Base-by-base conservation (phyloP, 2,797 vertebrate genomes). In the Alcedo atthis region DNA sequence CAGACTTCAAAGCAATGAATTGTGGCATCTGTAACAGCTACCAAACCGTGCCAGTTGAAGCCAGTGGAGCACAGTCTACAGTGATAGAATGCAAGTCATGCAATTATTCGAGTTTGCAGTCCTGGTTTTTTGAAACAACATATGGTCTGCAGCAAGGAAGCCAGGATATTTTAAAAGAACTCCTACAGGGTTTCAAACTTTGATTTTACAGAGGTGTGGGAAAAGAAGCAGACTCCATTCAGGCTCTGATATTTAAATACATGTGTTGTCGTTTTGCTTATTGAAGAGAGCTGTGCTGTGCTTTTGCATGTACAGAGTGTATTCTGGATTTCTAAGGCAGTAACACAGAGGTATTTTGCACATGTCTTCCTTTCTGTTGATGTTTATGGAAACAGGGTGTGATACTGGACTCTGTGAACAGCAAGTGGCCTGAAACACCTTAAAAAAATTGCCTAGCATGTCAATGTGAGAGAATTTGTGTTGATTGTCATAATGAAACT, bases 1-100 rank as follows among this genome's bases (percentile, higher is more conserved):
- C 94, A 90, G 83, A 97, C 97, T 98, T 98, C 97, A 98, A 98
- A 98, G 97, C 97, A 95, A 95, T 95, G 97, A 97, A 75, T 91
- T 95, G 97, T 98, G 97, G 97, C 97, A 97, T 98, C 97, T 98
- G 97, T 96, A 97, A 96, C 97, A 96, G 95, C 95, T 88, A 97
- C 93, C 74, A 96, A 97, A 90, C 91, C 48, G 77, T 95, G 96
- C 97, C 97, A 97, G 93, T 10, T 92, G 95, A 97, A 97, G 92
- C 81, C 77, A 94, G 91, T 26, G 71, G 82, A 95, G 91, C 93
- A 77, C 49, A 94, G 88, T 84, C 96, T 96, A 94, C 84, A 94
- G 93, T 91, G 69, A 75, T 67, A 94, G 89, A 64, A 95, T 82
- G 85, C 92, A 87, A 96, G 94, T 94, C 96, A 80, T 94, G 94